phyloP scores from a whole-genome alignment of 1,140 invertebrate species.

The Sycophaga agraensis region DNA sequence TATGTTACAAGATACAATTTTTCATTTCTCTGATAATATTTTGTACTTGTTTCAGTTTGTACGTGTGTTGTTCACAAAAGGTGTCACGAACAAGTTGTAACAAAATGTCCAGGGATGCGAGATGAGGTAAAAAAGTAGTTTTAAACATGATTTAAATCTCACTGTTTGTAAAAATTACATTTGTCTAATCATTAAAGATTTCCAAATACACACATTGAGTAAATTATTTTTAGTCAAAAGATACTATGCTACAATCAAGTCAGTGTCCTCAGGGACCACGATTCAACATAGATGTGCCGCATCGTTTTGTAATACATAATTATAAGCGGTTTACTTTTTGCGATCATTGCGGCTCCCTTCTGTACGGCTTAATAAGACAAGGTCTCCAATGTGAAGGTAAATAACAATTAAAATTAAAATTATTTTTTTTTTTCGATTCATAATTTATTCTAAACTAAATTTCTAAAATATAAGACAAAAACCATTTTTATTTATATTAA shows the following conservation, averaged over 20 bases:
- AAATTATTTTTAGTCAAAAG: constrained; percentile 33
- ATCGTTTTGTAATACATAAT: constrained; percentile 89
- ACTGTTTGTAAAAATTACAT: no score
- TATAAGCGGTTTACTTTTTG: constrained; percentile 99
- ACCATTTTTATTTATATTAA: no score
- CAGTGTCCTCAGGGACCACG: constrained; percentile 66
- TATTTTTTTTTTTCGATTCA: constrained; percentile 9
- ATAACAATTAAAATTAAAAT: background rate
- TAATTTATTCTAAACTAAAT: background rate
- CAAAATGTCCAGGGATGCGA: constrained; percentile 94
- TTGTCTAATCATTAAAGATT: no score
- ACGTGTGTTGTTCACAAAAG: constrained; percentile 97
- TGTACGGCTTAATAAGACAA: constrained; percentile 96
- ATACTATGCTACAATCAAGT: constrained; percentile 53
- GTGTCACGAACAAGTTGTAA: constrained; percentile 91
- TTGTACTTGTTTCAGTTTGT: constrained; percentile 74
- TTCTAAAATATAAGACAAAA: background rate
- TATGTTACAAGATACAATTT: constrained; percentile 13
- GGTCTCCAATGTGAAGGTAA: constrained; percentile 95
- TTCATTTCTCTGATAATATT: constrained; percentile 5
- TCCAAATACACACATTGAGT: no score
- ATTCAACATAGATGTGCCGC: constrained; percentile 98
- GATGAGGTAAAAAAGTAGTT: constrained; percentile 68
- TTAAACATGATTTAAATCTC: no score
- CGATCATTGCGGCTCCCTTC: constrained; percentile 96